Conservation (phyloP, 2,113 vertebrate genomes). For the Promerops cafer region DNA sequence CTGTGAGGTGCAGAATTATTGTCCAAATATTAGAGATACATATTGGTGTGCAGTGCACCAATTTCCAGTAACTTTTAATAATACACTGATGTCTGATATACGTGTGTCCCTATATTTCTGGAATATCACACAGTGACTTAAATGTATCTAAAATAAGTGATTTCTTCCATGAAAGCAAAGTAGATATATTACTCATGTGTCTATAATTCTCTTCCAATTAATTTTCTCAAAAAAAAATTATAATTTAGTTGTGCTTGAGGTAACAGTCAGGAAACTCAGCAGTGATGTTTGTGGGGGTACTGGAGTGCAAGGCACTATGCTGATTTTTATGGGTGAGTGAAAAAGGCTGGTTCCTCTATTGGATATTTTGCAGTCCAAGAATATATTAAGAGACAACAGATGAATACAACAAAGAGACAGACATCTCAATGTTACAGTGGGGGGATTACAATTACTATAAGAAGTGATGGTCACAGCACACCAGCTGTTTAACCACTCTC, state of each 20-base stretch:
- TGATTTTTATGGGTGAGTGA: not conserved
- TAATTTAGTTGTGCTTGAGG: not conserved
- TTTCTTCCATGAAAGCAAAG: not conserved
- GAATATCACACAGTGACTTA: not conserved
- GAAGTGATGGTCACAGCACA: conserved; percentile 19
- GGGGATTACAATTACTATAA: conserved; percentile 39
- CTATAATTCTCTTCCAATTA: not conserved
- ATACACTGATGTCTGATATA: not conserved
- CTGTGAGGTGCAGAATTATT: conserved; percentile 3
- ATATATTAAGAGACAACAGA: not conserved
- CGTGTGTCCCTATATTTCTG: not conserved
- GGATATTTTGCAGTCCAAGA: not conserved
- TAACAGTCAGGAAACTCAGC: not conserved
- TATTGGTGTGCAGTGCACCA: not conserved
- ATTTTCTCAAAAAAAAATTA: not conserved
- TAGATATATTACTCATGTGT: not conserved
- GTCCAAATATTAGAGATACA: not conserved
- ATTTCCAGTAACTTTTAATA: not conserved
- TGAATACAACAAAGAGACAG: not conserved
- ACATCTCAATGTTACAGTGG: not conserved
- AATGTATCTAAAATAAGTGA: not conserved
- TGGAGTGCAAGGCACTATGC: not conserved
- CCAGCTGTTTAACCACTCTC: conserved; percentile 25
- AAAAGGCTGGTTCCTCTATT: not conserved
- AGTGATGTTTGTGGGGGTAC: not conserved